Base-by-base conservation (phyloP, 2,888 invertebrate species). In the Cosmia trapezina region DNA sequence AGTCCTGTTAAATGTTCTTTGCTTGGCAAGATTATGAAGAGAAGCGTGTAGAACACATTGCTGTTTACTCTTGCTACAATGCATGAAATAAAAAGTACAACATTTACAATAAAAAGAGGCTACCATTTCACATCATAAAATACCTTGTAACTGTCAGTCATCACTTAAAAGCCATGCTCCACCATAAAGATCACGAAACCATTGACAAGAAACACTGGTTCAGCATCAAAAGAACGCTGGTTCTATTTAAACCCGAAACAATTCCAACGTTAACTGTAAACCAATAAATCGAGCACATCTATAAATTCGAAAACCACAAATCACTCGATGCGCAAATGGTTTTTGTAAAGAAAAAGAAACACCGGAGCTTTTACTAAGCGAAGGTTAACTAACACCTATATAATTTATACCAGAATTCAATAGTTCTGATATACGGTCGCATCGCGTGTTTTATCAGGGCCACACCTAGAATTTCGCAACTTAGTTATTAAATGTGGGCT, bases 391-490 rank as follows among this genome's bases (percentile, higher is more conserved):
- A 70, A 70, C 77, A 84, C 71, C 79, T 81, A 83, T 68, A 75
- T 78, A 77, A 68, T 77, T 81, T 79, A 73, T 73, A 69, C 49
- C 45, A 78, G 77, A 76, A 75, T 80, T 79, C 85, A 84, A 88
- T 87, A 84, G 87, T 81, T 84, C 83, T 92, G 89, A 93, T 91
- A 87, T 91, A 93, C 87, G 87, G 84, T 78, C 70, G 76, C 62
- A 90, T 93, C 91, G 94, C 94, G 94, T 93, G 94, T 81, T 73
- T 87, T 89, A 92, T 93, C 90, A 88, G 82, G 72, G 86, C 93
- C 94, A 87, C 94, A 90, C 94, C 94, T 91, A 87, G 86, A 77
- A 84, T 87, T 89, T 89, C 80, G 83, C 85, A 86, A 87, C 74
- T 82, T 81, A 78, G 86, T 87, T 87, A 87, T 87, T 89, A 89